Base-by-base conservation (phyloP, 1,140 invertebrate species). In the Drosophila quadrilineata region DNA sequence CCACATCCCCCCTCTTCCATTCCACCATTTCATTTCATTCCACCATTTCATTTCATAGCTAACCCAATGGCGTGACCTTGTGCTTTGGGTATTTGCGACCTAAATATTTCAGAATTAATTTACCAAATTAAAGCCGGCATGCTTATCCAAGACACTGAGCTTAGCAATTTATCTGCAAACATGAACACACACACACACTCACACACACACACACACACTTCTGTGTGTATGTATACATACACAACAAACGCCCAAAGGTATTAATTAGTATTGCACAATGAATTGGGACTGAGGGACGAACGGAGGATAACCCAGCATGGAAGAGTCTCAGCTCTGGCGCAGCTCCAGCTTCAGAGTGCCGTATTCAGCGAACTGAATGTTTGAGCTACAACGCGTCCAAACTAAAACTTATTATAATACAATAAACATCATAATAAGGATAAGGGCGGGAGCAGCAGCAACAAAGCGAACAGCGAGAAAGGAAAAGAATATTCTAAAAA, bases 31-130 rank as follows among this genome's bases (percentile, higher is more conserved):
- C n/a, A n/a, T n/a, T 17, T 41, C 48, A 75, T 79, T 69, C 58
- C 41, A 69, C 31, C 14, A 22, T 12, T 56, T 54, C 65, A 70
- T 79, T 79, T 70, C n/a, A n/a, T n/a, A 79, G 79, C 70, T 72
- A 6, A 48, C 3, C 16, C 26, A 40, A 41, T 60, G 64, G 9
- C 58, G 65, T 84, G 77, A 84, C 77, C 75, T 80, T 80, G 75
- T 35, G 28, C 21, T 6, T n/a, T 17, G 72, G 56, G 49, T 72
- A 75, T 64, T 82, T 77, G 70, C 72, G 77, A 82, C 77, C 77
- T 84, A 82, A 84, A 84, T 85, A 85, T 77, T 84, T 74, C 59
- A 67, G 70, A 74, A 84, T 85, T 77, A 77, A 84, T 84, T 84
- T 75, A 85, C 79, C 74, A 84, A 84, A 84, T 85, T 85, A 84